Evolutionary conservation across 2,113 vertebrate species (phyloP).

Genomic region (Motacilla alba): DNA sequence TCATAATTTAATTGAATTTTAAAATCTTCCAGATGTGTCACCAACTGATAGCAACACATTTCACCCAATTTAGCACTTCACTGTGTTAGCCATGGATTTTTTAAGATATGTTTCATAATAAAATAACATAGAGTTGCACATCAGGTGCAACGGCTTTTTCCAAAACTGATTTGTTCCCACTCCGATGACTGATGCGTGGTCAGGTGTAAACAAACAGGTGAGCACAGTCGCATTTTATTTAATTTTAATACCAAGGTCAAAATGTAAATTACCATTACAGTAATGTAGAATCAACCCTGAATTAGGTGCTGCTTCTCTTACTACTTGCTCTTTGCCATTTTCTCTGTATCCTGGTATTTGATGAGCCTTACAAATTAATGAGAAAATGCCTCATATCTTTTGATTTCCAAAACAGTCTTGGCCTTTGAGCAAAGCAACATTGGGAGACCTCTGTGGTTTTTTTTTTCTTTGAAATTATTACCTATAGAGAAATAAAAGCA

Average conservation of each 20-base stretch:
- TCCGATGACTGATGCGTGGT: rapidly evolving
- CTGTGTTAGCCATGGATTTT: background rate
- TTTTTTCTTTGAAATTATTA: background rate
- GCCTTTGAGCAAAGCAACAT: background rate
- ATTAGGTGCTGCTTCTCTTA: background rate
- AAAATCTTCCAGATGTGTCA: background rate
- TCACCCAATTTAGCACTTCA: background rate
- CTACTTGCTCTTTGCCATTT: background rate
- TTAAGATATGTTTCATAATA: background rate
- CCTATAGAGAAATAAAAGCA: background rate
- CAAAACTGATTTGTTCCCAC: background rate
- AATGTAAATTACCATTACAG: background rate
- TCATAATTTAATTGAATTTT: background rate
- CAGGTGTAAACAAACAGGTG: background rate
- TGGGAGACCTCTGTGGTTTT: background rate
- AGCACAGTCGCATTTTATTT: background rate
- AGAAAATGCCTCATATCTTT: background rate
- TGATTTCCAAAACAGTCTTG: background rate
- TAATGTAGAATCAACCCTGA: background rate
- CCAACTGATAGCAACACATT: background rate
- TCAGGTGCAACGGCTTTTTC: background rate
- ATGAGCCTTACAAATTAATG: background rate
- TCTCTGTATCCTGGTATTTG: background rate
- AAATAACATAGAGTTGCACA: background rate
- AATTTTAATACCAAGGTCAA: background rate